A percentile compares a stretch with the other conserved stretches of the same genome.
Conservation (phyloP, 2,113 vertebrate species). For the Peromyscus maniculatus region DNA sequence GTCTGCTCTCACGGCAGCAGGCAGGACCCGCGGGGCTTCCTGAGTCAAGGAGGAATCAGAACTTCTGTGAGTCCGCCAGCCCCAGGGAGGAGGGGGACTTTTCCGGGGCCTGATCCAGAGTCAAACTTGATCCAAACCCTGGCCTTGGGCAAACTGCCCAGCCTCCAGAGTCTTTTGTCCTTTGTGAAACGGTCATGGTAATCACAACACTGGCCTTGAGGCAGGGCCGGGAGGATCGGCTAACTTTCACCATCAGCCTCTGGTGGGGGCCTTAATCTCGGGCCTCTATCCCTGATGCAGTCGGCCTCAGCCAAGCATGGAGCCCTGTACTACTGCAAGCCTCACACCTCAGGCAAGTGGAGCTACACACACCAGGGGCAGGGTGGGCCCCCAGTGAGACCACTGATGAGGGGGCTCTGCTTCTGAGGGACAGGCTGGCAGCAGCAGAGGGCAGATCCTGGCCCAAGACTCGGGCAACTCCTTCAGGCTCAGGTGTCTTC, state of each 20-base stretch:
- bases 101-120: neutral
- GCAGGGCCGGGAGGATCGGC: neutral
- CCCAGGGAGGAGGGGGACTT: neutral
- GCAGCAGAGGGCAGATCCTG: neutral
- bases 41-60: neutral
- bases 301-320: neutral
- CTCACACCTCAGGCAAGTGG: fast-evolving
- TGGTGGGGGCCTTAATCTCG: neutral
- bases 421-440: neutral
- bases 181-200: neutral
- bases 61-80: neutral
- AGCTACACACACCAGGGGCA: fast-evolving
- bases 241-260: too few relatives aligned
- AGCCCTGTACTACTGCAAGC: neutral
- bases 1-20: too few relatives aligned
- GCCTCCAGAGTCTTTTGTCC: neutral
- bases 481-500: neutral
- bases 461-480: neutral
- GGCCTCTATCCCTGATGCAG: neutral
- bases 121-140: neutral
- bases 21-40: too few relatives aligned
- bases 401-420: neutral
- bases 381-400: fast-evolving
- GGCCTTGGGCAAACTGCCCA: neutral
- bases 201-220: neutral